Conservation (phyloP, 2,888 invertebrate genomes). For the Mythimna pallens region DNA sequence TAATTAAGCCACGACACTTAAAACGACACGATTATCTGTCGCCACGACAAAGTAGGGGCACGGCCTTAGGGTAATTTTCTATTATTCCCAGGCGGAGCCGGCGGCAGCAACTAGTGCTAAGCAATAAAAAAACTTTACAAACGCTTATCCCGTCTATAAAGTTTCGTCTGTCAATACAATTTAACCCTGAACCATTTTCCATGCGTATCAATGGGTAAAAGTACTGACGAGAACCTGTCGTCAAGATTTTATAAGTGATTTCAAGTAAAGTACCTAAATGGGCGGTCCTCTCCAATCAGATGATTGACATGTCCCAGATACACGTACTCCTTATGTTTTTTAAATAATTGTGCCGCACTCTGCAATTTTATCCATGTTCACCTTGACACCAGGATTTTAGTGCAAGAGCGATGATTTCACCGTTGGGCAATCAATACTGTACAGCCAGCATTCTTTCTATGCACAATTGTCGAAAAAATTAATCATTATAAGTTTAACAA, state of each 20-base stretch:
- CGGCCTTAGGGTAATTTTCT: too few species aligned
- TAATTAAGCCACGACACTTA: too few species aligned
- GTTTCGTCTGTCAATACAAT: too few species aligned
- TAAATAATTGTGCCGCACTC: conserved; percentile 13
- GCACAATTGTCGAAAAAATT: not conserved
- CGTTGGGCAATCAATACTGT: conserved; percentile 3
- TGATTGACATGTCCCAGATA: conserved; percentile 22
- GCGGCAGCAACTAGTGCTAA: too few species aligned
- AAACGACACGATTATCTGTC: too few species aligned
- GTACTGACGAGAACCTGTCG: not conserved
- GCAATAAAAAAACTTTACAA: too few species aligned
- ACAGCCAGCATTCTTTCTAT: not conserved
- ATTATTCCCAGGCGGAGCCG: too few species aligned
- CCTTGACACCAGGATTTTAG: conserved; percentile 25
- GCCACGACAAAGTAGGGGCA: too few species aligned
- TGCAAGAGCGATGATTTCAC: conserved; percentile 11
- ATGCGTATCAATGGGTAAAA: not conserved
- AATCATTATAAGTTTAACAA: not conserved
- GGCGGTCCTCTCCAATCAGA: not conserved
- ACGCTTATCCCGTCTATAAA: too few species aligned
- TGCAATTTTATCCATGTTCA: conserved; percentile 15
- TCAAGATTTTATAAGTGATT: not conserved
- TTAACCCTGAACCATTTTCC: too few species aligned
- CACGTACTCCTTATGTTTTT: not conserved
- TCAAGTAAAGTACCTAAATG: not conserved